Evolutionary conservation across 2,888 invertebrate species (phyloP).

Genomic region (Bursaphelenchus okinawaensis): DNA sequence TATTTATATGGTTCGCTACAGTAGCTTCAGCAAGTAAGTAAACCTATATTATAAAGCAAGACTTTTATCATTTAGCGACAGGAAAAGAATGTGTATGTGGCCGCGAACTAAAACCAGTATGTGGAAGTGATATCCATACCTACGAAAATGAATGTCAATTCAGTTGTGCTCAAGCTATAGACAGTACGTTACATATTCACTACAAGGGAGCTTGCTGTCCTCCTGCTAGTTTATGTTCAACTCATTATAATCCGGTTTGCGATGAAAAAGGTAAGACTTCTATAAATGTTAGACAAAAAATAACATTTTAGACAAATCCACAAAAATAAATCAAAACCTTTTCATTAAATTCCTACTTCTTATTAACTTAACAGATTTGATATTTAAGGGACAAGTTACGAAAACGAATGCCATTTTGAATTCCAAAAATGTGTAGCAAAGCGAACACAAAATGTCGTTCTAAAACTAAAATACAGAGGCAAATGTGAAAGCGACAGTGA

Average conservation of each 20-base stretch:
- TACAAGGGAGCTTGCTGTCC: constrained; percentile 51
- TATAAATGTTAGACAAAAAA: background rate
- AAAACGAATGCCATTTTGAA: constrained; percentile 44
- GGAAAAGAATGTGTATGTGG: constrained; percentile 36
- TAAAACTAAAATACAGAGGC: constrained; percentile 30
- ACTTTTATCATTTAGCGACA: too few relatives aligned
- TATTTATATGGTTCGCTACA: too few relatives aligned
- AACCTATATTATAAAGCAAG: too few relatives aligned
- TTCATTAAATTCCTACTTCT: too few relatives aligned
- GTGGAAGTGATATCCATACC: constrained; percentile 45
- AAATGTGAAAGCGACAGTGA: constrained; percentile 8
- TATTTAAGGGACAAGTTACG: constrained; percentile 38
- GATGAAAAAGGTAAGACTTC: constrained; percentile 41
- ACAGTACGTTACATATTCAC: constrained; percentile 1
- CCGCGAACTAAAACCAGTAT: constrained; percentile 41
- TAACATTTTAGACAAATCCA: too few relatives aligned
- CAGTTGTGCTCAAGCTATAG: constrained; percentile 30
- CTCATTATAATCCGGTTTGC: constrained; percentile 35
- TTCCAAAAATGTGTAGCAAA: constrained; percentile 34
- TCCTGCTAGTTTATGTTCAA: constrained; percentile 31
- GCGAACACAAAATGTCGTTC: constrained; percentile 23
- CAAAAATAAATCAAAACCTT: too few relatives aligned
- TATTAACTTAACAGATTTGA: background rate
- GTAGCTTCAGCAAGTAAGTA: too few relatives aligned
- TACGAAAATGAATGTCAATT: constrained; percentile 48